Evolutionary conservation across 2,113 vertebrate genomes (phyloP), one percentile per base, ranked within the genome.

Genomic region (Stomatorhinus ivindoensis): DNA sequence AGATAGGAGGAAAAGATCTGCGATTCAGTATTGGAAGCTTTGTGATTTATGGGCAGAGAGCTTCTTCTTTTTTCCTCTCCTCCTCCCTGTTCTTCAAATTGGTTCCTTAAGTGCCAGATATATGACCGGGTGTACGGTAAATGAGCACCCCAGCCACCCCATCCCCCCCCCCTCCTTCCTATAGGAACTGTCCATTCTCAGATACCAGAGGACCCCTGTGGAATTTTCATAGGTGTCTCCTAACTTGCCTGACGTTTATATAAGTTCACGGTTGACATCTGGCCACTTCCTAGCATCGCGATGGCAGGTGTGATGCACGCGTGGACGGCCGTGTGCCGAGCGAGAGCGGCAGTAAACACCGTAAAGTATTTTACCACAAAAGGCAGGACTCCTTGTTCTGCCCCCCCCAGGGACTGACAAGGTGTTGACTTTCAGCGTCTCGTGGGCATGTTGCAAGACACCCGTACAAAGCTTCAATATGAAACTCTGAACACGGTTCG

Each of bases 81-180:
- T 24, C 50, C 51, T 46, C 53, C 39, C 39, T 46, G 53, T 73
- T 47, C 42, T 31, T 47, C 51, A 89, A 90, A 90, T 90, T 89
- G 88, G 85, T 90, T 89, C 90, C 90, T 87, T 87, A 76, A 89
- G 61, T 50, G 42, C 86, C 83, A 82, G 87, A 87, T 80, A 61
- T 4, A 13, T 39, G 53, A 50, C 48, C 15, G 51, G 53, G 61
- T 53, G 31, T 61, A 39, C 10, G 84, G 65, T 69, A 47, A 39
- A 61, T 58, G 51, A 87, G 9, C 53, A 19, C 19, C 35, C 19
- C 17, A 3, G 3, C 50, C 50, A 3, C 13, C 13, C 13, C 50
- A 4, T 1, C 53, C 55, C 35, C 8, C 35, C 87, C 35, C 13
- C 35, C 46, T 24, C 85, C 80, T 9, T 10, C 82, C 9, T n/a